phyloP scores from a whole-genome alignment of 2,797 vertebrate species.

The Anomalospiza imberbis region DNA sequence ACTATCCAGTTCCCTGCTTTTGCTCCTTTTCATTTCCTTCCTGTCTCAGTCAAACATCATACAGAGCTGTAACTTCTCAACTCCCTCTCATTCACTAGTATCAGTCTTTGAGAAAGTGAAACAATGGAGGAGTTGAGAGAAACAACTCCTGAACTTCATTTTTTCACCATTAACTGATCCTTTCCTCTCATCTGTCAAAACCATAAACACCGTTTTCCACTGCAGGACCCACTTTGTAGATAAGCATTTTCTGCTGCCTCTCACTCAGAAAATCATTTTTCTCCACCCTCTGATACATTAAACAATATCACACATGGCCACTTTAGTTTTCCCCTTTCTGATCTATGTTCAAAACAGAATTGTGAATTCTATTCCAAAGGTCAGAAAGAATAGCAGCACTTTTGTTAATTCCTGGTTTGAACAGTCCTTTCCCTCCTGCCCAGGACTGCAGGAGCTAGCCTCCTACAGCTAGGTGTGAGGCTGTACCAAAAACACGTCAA shows the following conservation, averaged over 20 bases:
- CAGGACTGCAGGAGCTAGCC: not conserved
- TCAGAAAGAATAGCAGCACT: not conserved
- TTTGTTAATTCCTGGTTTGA: not conserved
- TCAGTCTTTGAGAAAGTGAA: not conserved
- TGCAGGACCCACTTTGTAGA: not conserved
- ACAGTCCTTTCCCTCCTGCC: not conserved
- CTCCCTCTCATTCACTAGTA: not conserved
- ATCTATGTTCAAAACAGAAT: not conserved
- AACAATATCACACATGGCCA: not conserved
- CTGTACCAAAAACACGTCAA: not conserved
- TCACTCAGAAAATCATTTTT: not conserved
- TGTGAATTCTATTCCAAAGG: not conserved
- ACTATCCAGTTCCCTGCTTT: not conserved
- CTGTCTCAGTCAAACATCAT: not conserved
- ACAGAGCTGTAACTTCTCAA: not conserved
- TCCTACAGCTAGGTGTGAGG: not conserved
- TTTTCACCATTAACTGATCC: not conserved
- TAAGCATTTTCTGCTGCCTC: not conserved
- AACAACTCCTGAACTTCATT: not conserved
- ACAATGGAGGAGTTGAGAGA: not conserved
- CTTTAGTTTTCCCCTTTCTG: not conserved
- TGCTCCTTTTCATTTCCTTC: not conserved
- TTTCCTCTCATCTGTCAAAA: not conserved
- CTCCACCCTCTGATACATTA: not conserved
- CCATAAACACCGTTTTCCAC: not conserved